Base-by-base conservation (phyloP, 1,140 invertebrate genomes). In the Ganaspis sp. region DNA sequence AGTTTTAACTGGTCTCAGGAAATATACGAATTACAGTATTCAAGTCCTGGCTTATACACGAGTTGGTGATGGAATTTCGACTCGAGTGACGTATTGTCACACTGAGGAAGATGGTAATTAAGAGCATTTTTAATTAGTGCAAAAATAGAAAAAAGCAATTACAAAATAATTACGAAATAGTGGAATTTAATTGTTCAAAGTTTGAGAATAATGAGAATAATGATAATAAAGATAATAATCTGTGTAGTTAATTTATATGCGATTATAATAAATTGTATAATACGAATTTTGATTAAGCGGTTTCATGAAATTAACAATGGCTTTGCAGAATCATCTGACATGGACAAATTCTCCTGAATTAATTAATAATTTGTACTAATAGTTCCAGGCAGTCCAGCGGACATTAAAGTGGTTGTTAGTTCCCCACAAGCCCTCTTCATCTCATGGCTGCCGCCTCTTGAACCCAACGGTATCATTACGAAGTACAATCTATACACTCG, bases 11-110 rank as follows among this genome's bases (percentile, higher is more conserved):
- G 93, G 93, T 1, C 86, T 96, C n/a, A 92, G 93, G 74, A 96
- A 95, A 81, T 97, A 93, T 85, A 96, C 96, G 4, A 98, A 97
- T 90, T 98, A 98, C 89, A 97, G 95, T 83, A 93, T 98, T 54
- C 95, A 96, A 88, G 94, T 97, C 0, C 84, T 96, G 74, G 96
- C 96, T 0, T 96, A 93, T 87, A 98, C 96, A 0, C 93, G 95
- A 85, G 94, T 96, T 81, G 97, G 97, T 0, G 95, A 96, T 84
- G 96, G 97, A 0, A 92, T 94, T 8, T 87, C 94, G 8, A 95
- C 95, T 4, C 88, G 92, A 70, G 92, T 95, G 0, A 92, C 95
- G 21, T 96, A 93, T 83, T 96, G 96, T 82, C 93, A 94, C 80
- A 98, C 97, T 1, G 94, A 96, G 74, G 95, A 97, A 92, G 96